Evolutionary conservation across 2,797 vertebrate genomes (phyloP).

Genomic region (Euthynnus affinis): DNA sequence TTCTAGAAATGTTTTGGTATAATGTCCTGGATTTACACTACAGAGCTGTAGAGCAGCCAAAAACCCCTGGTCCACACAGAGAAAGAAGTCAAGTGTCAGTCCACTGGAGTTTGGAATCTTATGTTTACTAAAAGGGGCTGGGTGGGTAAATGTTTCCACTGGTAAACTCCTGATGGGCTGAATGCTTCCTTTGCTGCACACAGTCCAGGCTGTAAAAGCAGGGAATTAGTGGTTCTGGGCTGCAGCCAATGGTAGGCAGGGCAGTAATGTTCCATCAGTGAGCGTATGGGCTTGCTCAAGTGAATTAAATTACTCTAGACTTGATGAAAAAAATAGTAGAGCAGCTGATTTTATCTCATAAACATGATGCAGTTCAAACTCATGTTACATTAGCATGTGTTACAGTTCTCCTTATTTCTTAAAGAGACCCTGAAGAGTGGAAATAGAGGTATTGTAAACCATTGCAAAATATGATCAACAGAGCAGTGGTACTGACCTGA

Average conservation of each 20-base stretch:
- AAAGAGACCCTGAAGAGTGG: neutral
- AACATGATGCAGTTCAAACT: constrained; percentile 11
- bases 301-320: constrained; percentile 20
- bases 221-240: constrained; percentile 50
- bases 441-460: neutral
- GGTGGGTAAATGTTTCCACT: constrained; percentile 76
- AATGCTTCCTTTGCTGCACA: constrained; percentile 68
- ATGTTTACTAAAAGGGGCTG: constrained; percentile 75
- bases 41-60: constrained; percentile 19
- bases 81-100: constrained; percentile 33
- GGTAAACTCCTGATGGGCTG: constrained; percentile 71
- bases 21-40: constrained; percentile 59
- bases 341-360: constrained; percentile 13
- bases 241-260: constrained; percentile 46
- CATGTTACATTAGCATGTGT: constrained; percentile 15
- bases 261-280: constrained; percentile 44
- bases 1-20: constrained; percentile 59
- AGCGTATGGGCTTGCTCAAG: neutral
- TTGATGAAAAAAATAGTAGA: neutral
- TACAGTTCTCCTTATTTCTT: neutral
- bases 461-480: neutral
- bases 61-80: constrained; percentile 33
- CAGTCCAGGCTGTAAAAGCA: constrained; percentile 66
- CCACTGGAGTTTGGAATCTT: constrained; percentile 46
- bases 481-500: constrained; percentile 87